Evolutionary conservation across 2,113 vertebrate species (phyloP).

Genomic region (Polypterus bichir): DNA sequence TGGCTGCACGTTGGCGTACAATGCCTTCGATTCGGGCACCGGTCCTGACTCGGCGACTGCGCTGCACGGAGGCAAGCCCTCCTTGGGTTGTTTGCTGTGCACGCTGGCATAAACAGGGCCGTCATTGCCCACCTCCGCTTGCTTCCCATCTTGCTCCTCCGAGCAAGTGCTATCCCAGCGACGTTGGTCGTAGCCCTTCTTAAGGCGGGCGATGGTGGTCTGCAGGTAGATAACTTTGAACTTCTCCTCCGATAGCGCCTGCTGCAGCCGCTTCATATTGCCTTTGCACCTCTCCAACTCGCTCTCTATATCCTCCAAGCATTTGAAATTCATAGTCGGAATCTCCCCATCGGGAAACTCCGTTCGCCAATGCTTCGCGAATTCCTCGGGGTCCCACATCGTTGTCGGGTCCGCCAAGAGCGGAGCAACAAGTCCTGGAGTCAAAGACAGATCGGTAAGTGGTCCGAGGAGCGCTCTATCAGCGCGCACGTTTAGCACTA

Average conservation of each 20-base stretch:
- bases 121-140: slow-evolving; percentile 10
- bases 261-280: slow-evolving; percentile 64
- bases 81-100: slow-evolving; percentile 13
- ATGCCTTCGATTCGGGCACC: slow-evolving; percentile 13
- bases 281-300: slow-evolving; percentile 67
- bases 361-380: slow-evolving; percentile 71
- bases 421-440: too few species aligned
- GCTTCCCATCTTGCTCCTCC: slow-evolving; percentile 16
- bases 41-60: not conserved
- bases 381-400: slow-evolving; percentile 77
- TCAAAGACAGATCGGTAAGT: too few species aligned
- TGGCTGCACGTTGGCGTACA: slow-evolving; percentile 4
- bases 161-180: slow-evolving; percentile 12
- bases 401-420: not conserved
- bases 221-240: slow-evolving; percentile 81
- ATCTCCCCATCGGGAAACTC: slow-evolving; percentile 69
- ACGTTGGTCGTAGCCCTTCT: slow-evolving; percentile 20
- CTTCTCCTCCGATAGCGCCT: slow-evolving; percentile 68
- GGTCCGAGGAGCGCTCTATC: too few species aligned
- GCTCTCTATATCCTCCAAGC: slow-evolving; percentile 56
- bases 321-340: slow-evolving; percentile 57
- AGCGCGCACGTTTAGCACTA: not conserved
- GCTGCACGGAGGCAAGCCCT: not conserved
- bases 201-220: slow-evolving; percentile 53
- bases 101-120: slow-evolving; percentile 3